Conservation (phyloP, 2,113 vertebrate species). For the Neodon shergylaensis region DNA sequence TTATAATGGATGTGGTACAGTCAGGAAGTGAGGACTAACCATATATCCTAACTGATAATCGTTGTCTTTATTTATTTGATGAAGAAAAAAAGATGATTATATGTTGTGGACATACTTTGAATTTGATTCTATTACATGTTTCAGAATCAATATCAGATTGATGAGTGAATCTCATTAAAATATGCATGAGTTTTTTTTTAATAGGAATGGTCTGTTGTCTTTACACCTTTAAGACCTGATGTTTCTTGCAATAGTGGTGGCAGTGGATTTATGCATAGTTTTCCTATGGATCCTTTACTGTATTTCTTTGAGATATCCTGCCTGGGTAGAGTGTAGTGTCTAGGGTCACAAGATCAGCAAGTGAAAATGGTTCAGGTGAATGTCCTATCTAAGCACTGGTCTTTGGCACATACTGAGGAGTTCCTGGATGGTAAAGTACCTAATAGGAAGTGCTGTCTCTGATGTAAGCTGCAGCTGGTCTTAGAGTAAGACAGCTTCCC, state of each 20-base stretch:
- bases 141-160: conserved; percentile 35
- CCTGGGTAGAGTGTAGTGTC: background rate
- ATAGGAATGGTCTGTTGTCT: conserved; percentile 18
- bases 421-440: background rate
- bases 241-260: background rate
- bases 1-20: conserved; percentile 18
- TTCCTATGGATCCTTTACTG: background rate
- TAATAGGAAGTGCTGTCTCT: background rate
- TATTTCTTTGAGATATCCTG: background rate
- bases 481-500: background rate
- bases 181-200: background rate
- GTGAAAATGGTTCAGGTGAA: background rate
- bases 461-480: background rate
- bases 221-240: background rate
- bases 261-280: background rate
- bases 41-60: background rate
- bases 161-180: conserved; percentile 13
- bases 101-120: conserved; percentile 4
- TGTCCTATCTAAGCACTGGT: background rate
- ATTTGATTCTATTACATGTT: conserved; percentile 13
- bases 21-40: conserved; percentile 29
- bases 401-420: background rate
- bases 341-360: conserved; percentile 12
- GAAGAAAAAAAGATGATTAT: conserved; percentile 15
- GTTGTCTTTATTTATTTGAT: conserved; percentile 31